Base-by-base conservation (phyloP, 2,888 invertebrate species). In the Cybosia mesomella region DNA sequence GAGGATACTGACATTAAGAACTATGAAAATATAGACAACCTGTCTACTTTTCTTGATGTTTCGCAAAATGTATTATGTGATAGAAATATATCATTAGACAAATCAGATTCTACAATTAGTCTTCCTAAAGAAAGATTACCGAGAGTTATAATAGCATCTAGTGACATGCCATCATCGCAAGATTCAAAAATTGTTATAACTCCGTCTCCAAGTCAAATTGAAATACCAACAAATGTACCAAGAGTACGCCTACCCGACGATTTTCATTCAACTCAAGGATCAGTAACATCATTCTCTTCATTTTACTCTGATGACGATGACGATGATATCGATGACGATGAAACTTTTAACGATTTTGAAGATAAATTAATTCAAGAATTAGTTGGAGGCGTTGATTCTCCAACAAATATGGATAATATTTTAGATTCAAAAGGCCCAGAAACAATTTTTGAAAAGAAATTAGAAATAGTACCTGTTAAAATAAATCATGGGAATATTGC, bases 141-240 rank as follows among this genome's bases (percentile, higher is more conserved):
- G 24, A 95, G 91, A 86, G 93, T 96, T 0, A 95, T 96, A 43
- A 95, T 96, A 67, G 92, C 95, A 1, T 91, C 96, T 1, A 95
- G 95, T 80, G 89, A 93, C 66, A 87, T 87, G 73, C 86, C 92
- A 28, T 87, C 87, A 61, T 87, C 94, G 69, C 96, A 95, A 72
- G 96, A 97, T 79, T 95, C 96, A 0, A 96, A 95, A 83, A 95
- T 96, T 69, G 92, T 96, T 49, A 96, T 96, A 24, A 96, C 96
- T 78, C 95, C 96, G 10, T 95, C 95, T 0, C 92, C 95, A 57
- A 92, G 87, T 75, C 88, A 90, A 75, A 71, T 81, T n/a, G 89
- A 89, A 77, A 86, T 92, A 68, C 84, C 89, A 5, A 84, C 87
- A 69, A 91, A 93, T 79, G 90, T 93, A 64, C 95, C 96, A 10